phyloP scores from a whole-genome alignment of 2,888 invertebrate genomes.

The Unio pictorum region DNA sequence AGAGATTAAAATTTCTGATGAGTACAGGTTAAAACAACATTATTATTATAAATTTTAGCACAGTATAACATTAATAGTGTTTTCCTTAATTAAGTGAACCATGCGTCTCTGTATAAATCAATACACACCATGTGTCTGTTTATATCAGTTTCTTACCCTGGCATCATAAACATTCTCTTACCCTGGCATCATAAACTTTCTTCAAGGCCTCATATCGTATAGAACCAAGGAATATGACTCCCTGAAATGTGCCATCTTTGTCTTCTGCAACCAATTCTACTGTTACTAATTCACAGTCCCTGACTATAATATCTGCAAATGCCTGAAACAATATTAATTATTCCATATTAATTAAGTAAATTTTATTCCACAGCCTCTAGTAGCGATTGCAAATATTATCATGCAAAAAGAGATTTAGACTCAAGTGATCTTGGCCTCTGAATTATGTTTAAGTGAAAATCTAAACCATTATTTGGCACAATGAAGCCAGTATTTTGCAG shows the following conservation, averaged over 20 bases:
- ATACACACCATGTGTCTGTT: neutral
- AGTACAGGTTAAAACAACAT: no score
- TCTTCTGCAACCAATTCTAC: slow-evolving; percentile 97
- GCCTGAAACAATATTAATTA: slow-evolving; percentile 74
- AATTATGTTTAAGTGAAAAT: no score
- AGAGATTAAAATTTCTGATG: no score
- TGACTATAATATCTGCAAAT: slow-evolving; percentile 95
- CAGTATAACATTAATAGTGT: no score
- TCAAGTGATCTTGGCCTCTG: no score
- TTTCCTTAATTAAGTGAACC: neutral
- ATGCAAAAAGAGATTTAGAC: no score
- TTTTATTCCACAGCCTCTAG: no score
- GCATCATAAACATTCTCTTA: slow-evolving; percentile 73
- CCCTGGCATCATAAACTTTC: slow-evolving; percentile 95
- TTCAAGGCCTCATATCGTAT: slow-evolving; percentile 98
- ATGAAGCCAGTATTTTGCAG: no score
- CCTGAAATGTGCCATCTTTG: slow-evolving; percentile 86
- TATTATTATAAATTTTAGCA: no score
- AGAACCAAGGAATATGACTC: slow-evolving; percentile 96
- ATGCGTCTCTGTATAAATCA: neutral
- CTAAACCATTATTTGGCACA: no score
- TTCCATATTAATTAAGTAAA: neutral
- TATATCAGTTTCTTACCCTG: neutral
- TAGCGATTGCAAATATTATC: no score
- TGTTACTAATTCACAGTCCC: slow-evolving; percentile 99